These are phyloP conservation scores for Dipus sagitta DNA, from an alignment of 2,797 vertebrate genomes.

Conservation along the genomic window DNA sequence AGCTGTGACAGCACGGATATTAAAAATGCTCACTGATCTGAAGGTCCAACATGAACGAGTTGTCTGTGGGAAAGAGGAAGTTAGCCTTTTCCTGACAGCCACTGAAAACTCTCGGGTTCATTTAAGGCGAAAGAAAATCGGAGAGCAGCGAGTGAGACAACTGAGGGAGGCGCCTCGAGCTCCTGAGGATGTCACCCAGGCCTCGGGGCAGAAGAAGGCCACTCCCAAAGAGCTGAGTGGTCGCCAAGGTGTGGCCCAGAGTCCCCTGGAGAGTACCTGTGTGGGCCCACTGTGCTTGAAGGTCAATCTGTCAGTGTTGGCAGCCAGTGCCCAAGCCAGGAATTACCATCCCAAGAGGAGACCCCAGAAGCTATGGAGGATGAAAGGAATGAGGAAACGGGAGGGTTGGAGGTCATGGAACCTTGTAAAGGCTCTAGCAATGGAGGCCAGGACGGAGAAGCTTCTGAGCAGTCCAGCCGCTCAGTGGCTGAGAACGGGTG, in stretches of 20 bases:
- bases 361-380: constrained; percentile 63
- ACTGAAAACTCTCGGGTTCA: constrained; percentile 98
- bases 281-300: not conserved
- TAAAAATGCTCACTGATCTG: constrained; percentile 94
- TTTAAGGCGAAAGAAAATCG: constrained; percentile 92
- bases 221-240: constrained; percentile 66
- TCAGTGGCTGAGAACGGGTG: constrained; percentile 70
- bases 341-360: constrained; percentile 71
- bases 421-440: constrained; percentile 71
- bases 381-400: constrained; percentile 75
- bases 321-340: constrained; percentile 56
- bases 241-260: constrained; percentile 49
- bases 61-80: constrained; percentile 91
- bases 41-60: constrained; percentile 95
- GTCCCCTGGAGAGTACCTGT: not conserved
- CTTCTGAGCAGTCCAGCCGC: constrained; percentile 73
- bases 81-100: constrained; percentile 95
- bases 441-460: constrained; percentile 77
- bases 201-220: constrained; percentile 84
- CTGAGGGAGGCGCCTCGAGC: constrained; percentile 94
- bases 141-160: constrained; percentile 93
- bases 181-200: constrained; percentile 82
- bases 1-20: constrained; percentile 91
- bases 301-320: not conserved
- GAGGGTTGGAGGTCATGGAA: constrained; percentile 60